These are phyloP conservation scores for Platichthys flesus DNA, from an alignment of 2,113 vertebrate species.

Conservation along the genomic window DNA sequence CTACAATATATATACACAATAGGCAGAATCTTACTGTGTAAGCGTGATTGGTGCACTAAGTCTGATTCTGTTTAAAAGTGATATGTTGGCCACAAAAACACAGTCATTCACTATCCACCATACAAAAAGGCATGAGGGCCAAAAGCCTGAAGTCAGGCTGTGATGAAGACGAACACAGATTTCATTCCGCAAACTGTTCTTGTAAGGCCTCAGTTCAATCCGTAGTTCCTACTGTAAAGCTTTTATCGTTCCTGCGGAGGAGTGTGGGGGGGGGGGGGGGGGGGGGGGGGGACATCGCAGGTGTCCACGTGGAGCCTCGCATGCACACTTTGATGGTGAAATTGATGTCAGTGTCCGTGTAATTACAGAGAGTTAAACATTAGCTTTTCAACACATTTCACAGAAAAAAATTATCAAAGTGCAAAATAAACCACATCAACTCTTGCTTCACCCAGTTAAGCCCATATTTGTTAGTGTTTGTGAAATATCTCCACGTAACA, in stretches of 20 bases:
- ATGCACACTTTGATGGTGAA: background rate
- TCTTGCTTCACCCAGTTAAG: slow-evolving; percentile 37
- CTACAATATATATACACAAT: background rate
- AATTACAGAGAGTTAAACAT: background rate
- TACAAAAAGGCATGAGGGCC: slow-evolving; percentile 39
- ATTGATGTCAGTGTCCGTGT: background rate
- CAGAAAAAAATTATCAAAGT: background rate
- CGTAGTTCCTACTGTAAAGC: background rate
- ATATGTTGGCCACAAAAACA: slow-evolving; percentile 31
- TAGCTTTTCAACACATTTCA: slow-evolving; percentile 32
- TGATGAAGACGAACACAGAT: slow-evolving; percentile 23
- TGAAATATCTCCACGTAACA: slow-evolving; percentile 22
- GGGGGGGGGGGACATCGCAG: background rate
- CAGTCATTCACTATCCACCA: slow-evolving; percentile 6
- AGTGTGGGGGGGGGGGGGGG: background rate
- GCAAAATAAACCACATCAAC: slow-evolving; percentile 12
- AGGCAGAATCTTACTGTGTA: background rate
- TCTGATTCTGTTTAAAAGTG: slow-evolving; percentile 15
- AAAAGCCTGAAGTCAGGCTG: slow-evolving; percentile 1
- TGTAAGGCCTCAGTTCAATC: background rate
- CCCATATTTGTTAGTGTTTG: slow-evolving; percentile 25
- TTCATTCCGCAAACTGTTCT: background rate
- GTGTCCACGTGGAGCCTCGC: background rate
- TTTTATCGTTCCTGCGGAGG: background rate
- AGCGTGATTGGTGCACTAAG: slow-evolving; percentile 7